These are phyloP conservation scores for Elysia chlorotica DNA, from an alignment of 1,140 invertebrate species.

Conservation along the genomic window DNA sequence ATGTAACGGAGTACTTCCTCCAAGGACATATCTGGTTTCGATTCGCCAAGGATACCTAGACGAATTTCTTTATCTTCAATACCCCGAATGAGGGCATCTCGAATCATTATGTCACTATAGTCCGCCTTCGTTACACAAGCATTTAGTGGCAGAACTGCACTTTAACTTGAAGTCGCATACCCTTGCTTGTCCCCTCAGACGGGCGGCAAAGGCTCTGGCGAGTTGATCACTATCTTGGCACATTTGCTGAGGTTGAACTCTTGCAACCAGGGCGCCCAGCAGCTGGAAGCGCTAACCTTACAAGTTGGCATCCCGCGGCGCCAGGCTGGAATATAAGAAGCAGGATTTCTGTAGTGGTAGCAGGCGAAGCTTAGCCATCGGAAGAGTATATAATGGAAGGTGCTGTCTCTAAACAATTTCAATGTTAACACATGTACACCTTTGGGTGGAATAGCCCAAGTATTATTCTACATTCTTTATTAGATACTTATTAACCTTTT, in stretches of 20 bases:
- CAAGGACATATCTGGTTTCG: slow-evolving; percentile 6
- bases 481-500: too few species aligned
- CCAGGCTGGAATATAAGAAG: too few species aligned
- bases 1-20: slow-evolving; percentile 9
- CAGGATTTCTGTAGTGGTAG: too few species aligned
- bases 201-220: neutral
- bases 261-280: slow-evolving; percentile 1
- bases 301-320: too few species aligned
- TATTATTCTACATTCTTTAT: too few species aligned
- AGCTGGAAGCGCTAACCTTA: too few species aligned
- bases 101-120: slow-evolving; percentile 21
- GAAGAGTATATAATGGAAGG: too few species aligned
- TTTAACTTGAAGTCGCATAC: slow-evolving; percentile 19
- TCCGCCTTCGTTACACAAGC: neutral
- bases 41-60: slow-evolving; percentile 16
- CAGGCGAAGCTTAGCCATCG: too few species aligned
- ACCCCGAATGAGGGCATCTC: slow-evolving; percentile 16
- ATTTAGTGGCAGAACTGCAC: neutral
- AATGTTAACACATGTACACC: too few species aligned
- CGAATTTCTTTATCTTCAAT: slow-evolving; percentile 16
- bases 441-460: too few species aligned
- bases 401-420: too few species aligned
- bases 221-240: slow-evolving; percentile 15
- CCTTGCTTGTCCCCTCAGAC: slow-evolving; percentile 13
- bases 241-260: slow-evolving; percentile 13